Conservation (phyloP, 2,888 invertebrate genomes). For the Desoria tigrina region DNA sequence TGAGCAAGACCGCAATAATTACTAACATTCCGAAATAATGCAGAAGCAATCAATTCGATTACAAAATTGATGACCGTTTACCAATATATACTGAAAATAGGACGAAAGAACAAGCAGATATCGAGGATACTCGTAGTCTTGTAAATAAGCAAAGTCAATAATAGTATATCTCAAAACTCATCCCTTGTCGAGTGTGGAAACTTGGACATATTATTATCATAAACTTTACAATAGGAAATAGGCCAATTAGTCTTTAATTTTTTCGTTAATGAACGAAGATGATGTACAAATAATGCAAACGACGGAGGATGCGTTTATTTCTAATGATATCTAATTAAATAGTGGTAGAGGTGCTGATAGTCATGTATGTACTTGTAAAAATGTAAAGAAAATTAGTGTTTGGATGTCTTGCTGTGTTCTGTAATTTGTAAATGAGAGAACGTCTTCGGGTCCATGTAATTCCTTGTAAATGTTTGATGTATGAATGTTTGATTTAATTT, state of each 20-base stretch:
- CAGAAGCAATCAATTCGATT: background rate
- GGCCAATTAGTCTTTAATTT: slow-evolving; percentile 14
- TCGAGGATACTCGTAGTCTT: background rate
- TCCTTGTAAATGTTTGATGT: no score
- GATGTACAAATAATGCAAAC: slow-evolving; percentile 14
- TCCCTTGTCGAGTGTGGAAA: no score
- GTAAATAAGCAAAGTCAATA: no score
- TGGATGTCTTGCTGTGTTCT: slow-evolving; percentile 3
- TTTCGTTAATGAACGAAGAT: slow-evolving; percentile 1
- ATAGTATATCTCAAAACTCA: background rate
- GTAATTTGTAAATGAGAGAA: background rate
- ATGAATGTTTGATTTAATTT: no score
- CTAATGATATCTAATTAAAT: background rate
- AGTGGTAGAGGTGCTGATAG: background rate
- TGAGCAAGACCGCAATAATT: background rate
- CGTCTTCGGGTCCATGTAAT: background rate
- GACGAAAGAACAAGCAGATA: background rate
- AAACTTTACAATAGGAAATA: background rate
- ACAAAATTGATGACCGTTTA: background rate
- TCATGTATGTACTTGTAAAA: no score
- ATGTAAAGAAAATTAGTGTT: no score
- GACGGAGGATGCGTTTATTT: background rate
- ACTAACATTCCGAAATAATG: background rate
- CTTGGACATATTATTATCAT: no score
- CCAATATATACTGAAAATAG: background rate